Conservation (phyloP, 1,140 invertebrate species). For the Lasaia peninsularis region DNA sequence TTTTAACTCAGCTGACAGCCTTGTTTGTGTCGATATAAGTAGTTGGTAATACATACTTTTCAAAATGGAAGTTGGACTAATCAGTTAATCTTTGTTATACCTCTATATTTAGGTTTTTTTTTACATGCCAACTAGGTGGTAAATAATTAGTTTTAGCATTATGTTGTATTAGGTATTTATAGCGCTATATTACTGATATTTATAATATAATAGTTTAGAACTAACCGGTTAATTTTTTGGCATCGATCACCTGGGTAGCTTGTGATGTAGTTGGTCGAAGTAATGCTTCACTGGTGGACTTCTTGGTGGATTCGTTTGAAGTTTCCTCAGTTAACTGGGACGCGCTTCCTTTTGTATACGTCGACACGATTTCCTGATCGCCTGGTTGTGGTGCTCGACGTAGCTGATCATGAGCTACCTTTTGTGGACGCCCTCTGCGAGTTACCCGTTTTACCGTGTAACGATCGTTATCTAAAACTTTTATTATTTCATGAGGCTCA, state of each 20-base stretch:
- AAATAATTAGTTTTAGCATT: too few species aligned
- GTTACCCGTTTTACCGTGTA: conserved; percentile 31
- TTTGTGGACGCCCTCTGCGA: conserved; percentile 29
- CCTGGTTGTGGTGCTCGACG: conserved; percentile 33
- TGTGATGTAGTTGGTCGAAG: background rate
- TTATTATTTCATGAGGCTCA: conserved; percentile 30
- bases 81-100: too few species aligned
- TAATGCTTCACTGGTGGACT: background rate
- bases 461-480: conserved; percentile 36
- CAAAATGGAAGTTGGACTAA: too few species aligned
- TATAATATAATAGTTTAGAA: too few species aligned
- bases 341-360: background rate
- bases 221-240: background rate
- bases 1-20: too few species aligned
- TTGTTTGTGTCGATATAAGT: too few species aligned
- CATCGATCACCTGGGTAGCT: background rate
- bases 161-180: too few species aligned
- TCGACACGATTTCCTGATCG: conserved; percentile 29
- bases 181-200: too few species aligned
- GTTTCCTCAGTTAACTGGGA: background rate
- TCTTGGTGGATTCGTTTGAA: background rate
- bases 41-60: too few species aligned
- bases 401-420: conserved; percentile 38
- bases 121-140: too few species aligned
- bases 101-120: too few species aligned